Conservation (phyloP, 2,113 vertebrate species). For the Anarhynchus alexandrinus region DNA sequence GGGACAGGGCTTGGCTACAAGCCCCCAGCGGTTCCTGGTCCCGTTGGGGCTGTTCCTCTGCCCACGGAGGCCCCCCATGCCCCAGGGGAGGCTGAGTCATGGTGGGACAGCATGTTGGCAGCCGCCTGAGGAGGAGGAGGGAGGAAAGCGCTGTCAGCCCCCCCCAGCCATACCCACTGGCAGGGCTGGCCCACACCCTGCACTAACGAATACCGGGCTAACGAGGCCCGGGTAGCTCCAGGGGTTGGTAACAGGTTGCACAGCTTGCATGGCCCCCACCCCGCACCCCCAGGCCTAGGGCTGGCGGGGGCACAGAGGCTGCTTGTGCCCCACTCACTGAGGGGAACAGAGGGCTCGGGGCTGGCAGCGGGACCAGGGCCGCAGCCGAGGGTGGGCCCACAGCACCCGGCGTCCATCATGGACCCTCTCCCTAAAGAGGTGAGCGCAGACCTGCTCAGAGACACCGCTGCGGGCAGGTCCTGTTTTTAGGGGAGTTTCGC, state of each 20-base stretch:
- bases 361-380: rapidly evolving
- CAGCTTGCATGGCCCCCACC: background rate
- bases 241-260: slow-evolving; percentile 41
- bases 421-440: background rate
- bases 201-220: background rate
- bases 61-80: background rate
- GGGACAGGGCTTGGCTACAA: background rate
- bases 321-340: background rate
- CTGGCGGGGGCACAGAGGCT: background rate
- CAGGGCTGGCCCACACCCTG: background rate
- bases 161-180: background rate
- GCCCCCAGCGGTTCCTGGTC: background rate
- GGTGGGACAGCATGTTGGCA: background rate
- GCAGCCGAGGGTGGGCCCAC: rapidly evolving
- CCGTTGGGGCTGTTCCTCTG: background rate
- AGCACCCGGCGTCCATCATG: rapidly evolving
- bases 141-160: background rate
- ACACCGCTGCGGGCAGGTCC: background rate
- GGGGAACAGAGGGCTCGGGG: rapidly evolving
- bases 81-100: rapidly evolving
- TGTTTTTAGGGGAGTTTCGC: background rate
- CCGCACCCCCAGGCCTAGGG: background rate
- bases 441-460: background rate
- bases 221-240: background rate
- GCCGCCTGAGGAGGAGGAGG: background rate